phyloP scores from a whole-genome alignment of 1,140 invertebrate genomes.

The Campoletis sonorensis region DNA sequence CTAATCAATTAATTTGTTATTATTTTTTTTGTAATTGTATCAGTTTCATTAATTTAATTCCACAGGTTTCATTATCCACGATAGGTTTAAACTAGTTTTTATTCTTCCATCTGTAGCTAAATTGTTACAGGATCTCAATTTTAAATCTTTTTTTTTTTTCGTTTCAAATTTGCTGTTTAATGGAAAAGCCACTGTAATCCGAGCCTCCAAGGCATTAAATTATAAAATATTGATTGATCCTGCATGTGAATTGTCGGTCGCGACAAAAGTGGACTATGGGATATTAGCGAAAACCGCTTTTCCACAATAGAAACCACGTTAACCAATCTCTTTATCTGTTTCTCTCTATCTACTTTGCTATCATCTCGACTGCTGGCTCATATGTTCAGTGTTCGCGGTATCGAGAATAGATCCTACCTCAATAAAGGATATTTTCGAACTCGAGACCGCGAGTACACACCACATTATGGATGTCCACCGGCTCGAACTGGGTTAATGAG shows the following conservation, averaged over 20 bases:
- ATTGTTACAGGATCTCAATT: too few relatives aligned
- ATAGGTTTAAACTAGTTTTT: too few relatives aligned
- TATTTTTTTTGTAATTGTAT: too few relatives aligned
- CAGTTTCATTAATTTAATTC: too few relatives aligned
- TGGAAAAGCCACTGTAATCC: too few relatives aligned
- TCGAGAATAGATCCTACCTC: constrained; percentile 27
- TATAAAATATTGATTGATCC: neutral
- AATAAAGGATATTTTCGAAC: constrained; percentile 46
- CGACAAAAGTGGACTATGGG: neutral
- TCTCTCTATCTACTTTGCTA: neutral
- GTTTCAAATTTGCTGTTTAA: too few relatives aligned
- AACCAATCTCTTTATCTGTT: neutral
- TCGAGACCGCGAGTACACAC: constrained; percentile 37
- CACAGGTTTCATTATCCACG: too few relatives aligned
- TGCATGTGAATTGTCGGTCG: neutral
- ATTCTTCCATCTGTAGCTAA: too few relatives aligned
- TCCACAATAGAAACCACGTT: constrained; percentile 28
- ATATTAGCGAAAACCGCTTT: constrained; percentile 19
- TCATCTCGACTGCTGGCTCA: neutral
- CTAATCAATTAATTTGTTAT: too few relatives aligned
- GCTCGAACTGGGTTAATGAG: constrained; percentile 55
- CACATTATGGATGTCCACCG: constrained; percentile 42
- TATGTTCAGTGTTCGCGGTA: constrained; percentile 15
- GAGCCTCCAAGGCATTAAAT: too few relatives aligned
- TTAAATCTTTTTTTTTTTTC: too few relatives aligned